Percentiles rank a stretch among this genome's conserved stretches.
Evolutionary conservation across 92 coral and sea anemone species (phyloP).

Genomic region (Micromussa lordhowensis): DNA sequence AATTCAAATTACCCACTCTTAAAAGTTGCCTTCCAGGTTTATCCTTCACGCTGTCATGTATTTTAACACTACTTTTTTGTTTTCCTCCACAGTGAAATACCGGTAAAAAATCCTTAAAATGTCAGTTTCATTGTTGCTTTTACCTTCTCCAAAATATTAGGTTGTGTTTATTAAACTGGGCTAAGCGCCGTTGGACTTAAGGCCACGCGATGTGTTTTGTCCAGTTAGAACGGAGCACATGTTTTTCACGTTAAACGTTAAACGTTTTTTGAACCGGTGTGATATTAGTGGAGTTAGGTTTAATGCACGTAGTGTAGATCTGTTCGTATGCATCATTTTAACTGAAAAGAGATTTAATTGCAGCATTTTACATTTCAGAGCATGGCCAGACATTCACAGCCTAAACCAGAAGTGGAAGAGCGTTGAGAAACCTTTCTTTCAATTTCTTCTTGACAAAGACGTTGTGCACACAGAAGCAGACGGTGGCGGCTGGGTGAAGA

Average conservation of each 20-base stretch:
- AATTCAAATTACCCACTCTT: too few species aligned
- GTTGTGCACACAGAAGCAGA: slow-evolving; percentile 55
- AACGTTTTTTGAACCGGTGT: too few species aligned
- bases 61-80: not conserved
- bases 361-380: slow-evolving; percentile 20
- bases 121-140: not conserved
- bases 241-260: too few species aligned
- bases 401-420: slow-evolving; percentile 73
- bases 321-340: too few species aligned
- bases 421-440: slow-evolving; percentile 45
- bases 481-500: slow-evolving; percentile 63
- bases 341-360: too few species aligned
- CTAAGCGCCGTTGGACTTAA: not conserved
- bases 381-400: slow-evolving; percentile 71
- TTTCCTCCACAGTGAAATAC: not conserved
- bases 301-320: too few species aligned
- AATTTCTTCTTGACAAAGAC: slow-evolving; percentile 18
- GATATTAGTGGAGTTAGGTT: too few species aligned
- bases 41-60: not conserved
- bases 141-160: not conserved
- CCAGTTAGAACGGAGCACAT: not conserved
- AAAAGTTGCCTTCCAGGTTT: not conserved
- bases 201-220: not conserved
- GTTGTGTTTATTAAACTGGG: not conserved
- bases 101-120: not conserved